Conservation (phyloP, 2,888 invertebrate genomes). For the Seira ritae region DNA sequence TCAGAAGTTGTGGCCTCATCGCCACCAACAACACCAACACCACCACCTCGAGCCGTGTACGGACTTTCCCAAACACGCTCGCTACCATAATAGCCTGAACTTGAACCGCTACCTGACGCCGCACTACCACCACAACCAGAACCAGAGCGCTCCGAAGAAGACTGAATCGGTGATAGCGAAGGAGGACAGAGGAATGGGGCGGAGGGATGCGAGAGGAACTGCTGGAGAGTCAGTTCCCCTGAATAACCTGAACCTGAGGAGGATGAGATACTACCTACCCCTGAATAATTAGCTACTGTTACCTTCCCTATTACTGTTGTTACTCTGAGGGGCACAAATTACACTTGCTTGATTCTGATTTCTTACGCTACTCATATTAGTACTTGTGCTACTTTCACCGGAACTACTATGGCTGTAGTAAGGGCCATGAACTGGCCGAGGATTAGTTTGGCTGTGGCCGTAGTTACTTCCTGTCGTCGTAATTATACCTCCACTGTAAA, state of each 20-base stretch:
- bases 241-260: constrained; percentile 22
- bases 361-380: constrained; percentile 30
- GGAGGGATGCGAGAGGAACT: constrained; percentile 49
- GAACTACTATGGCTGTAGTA: constrained; percentile 6
- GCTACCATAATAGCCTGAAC: constrained; percentile 48
- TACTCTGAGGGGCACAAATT: constrained; percentile 42
- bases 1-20: too few species aligned
- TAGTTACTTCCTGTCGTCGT: not conserved
- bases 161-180: not conserved
- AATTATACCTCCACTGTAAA: constrained; percentile 23
- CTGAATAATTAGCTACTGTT: constrained; percentile 26
- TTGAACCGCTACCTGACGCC: too few species aligned
- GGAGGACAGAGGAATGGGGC: constrained; percentile 51
- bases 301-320: constrained; percentile 27
- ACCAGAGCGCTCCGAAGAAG: constrained; percentile 45
- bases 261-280: constrained; percentile 26
- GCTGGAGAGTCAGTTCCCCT: constrained; percentile 46
- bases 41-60: constrained; percentile 41
- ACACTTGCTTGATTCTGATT: constrained; percentile 47
- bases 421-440: too few species aligned
- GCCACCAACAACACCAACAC: constrained; percentile 41
- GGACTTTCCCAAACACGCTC: constrained; percentile 35
- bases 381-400: not conserved
- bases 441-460: not conserved
- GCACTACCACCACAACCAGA: too few species aligned